Base-by-base conservation (phyloP, 64 coral and sea anemone genomes). In the Trachythela sp. region DNA sequence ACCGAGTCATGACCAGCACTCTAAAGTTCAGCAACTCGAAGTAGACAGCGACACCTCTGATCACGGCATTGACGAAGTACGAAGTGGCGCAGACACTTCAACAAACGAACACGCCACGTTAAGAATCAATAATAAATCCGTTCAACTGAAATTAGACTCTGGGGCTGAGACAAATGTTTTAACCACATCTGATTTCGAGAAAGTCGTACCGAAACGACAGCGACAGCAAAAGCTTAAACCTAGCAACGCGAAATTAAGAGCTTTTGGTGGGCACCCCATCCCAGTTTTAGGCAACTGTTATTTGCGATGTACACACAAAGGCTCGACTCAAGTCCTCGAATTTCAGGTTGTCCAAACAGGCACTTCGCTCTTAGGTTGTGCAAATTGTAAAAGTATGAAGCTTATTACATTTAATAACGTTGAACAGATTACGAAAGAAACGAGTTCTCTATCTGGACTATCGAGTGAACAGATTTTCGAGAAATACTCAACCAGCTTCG, bases 231-330 rank as follows among this genome's bases (percentile, higher is more conserved):
- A 92, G 54, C 39, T 92, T 11, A 84, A 77, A 35, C 77, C 75
- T 2, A 83, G 72, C 36, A 89, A 39, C 14, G 92, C 48, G 13
- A 93, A 83, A 52, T 64, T 93, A 20, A 89, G 60, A 24, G 84
- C 92, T 32, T 93, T 87, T 64, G 92, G 92, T 31, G 88, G 84
- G 6, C 88, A 90, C 40, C 35, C 50, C 42, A 93, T 93, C 9
- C 88, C 88, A 40, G 88, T 93, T 15, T 54, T 90, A 29, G 92
- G 88, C 43, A 54, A 89, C 20, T 89, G 91, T n/a, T 71, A 40
- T 26, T 42, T 89, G 18, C 85, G 70, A 31, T 85, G 92, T 39
- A 18, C 86, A 59, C 27, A 15, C 24, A 83, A 94, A 17, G 39
- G n/a, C 20, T 83, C 24, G 29, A 93, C 40, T 1, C 39, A 89